Base-by-base conservation (phyloP, 2,113 vertebrate genomes). In the Arothron firmamentum region DNA sequence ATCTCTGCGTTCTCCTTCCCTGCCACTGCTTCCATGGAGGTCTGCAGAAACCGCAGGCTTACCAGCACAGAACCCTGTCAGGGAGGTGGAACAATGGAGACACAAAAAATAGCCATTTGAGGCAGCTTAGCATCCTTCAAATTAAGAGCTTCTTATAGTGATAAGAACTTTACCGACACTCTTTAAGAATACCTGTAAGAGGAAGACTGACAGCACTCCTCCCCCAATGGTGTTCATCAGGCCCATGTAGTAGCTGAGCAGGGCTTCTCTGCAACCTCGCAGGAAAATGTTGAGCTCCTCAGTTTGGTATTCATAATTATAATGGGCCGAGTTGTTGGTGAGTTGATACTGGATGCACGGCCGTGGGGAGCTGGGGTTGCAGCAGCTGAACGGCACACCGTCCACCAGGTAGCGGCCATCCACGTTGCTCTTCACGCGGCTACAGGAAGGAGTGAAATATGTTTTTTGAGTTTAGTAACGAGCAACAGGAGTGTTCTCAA, bases 41-140 rank as follows among this genome's bases (percentile, higher is more conserved):
- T 94, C 67, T 94, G 92, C 52, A 95, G 87, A 75, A 92, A 91
- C n/a, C 93, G 87, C 59, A 94, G 73, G 72, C 93, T 93, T n/a
- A 94, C 86, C 47, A 94, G 80, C 73, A 93, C 92, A 15, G 87
- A 81, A 42, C 50, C 72, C 93, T 94, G 78, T 19, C 43, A 56
- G 68, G 21, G 49, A 59, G 70, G 41, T 28, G 52, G 60, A 19
- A 56, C 43, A 19, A 21, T 3, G 19, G 52, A 25, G 10, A 31
- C 43, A 34, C 25, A 28, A 2, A 12, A 10, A 38, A 9, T 31
- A 31, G 3, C 5, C 34, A 11, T 38, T 12, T 11, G 11, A 38
- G 11, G 11, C 10, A 38, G 10, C 34, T 5, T 28, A 6, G 25
- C 25, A 28, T 28, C 6, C 25, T 7, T 28, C 6, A 1, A 38